A percentile compares a stretch with the other conserved stretches of the same genome.
phyloP scores from a whole-genome alignment of 2,797 vertebrate genomes.

The Amphiprion clarkii region DNA sequence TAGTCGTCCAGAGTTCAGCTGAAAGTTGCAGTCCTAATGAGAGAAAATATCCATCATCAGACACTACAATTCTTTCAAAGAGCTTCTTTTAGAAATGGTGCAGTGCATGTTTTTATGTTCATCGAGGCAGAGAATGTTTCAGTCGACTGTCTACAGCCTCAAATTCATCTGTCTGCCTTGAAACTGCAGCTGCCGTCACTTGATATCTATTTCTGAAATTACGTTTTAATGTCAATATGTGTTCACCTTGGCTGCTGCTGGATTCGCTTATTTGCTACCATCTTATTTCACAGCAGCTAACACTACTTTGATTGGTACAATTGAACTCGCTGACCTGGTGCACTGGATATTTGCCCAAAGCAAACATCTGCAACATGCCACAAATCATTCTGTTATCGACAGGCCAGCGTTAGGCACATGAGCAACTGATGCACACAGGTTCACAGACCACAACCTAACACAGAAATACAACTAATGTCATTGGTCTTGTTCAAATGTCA shows the following conservation, averaged over 20 bases:
- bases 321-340: neutral
- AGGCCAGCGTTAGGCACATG: conserved; percentile 25
- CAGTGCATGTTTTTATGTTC: conserved; percentile 13
- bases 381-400: conserved; percentile 40
- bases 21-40: conserved; percentile 5
- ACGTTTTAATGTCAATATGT: neutral
- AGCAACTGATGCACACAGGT: neutral
- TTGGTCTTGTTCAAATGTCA: conserved; percentile 14
- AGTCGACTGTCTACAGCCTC: neutral
- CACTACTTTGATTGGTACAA: neutral
- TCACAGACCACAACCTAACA: conserved; percentile 4
- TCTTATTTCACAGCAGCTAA: neutral
- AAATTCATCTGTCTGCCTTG: neutral
- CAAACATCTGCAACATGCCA: conserved; percentile 11
- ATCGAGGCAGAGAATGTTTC: conserved; percentile 10
- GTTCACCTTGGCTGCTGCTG: neutral
- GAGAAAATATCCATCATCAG: conserved; percentile 6
- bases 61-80: neutral
- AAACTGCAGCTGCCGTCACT: neutral
- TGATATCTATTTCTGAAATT: neutral
- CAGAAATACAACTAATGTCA: conserved; percentile 25
- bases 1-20: conserved; percentile 4
- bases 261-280: neutral
- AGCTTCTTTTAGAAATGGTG: neutral
- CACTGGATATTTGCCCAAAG: conserved; percentile 25